These are phyloP conservation scores for Oncorhynchus nerka DNA, from an alignment of 2,113 vertebrate genomes.

Conservation along the genomic window DNA sequence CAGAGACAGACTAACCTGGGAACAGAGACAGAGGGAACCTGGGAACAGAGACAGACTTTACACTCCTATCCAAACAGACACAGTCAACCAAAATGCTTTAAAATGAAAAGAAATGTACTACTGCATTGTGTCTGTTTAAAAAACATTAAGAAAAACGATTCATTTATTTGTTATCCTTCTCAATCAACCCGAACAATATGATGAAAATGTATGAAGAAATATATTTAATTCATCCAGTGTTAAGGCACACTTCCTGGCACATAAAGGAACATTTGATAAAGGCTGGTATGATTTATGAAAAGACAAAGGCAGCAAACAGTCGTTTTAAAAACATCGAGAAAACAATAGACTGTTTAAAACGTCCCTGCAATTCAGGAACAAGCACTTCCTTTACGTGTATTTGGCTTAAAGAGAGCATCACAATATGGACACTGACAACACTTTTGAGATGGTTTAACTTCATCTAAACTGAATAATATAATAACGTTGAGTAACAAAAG, in stretches of 20 bases:
- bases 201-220: not conserved
- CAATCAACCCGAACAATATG: not conserved
- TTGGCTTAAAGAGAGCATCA: not conserved
- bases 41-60: too few relatives aligned
- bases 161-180: not conserved
- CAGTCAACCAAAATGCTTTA: too few relatives aligned
- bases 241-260: not conserved
- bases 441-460: not conserved
- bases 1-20: too few relatives aligned
- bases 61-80: too few relatives aligned
- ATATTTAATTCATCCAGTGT: not conserved
- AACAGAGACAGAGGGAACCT: too few relatives aligned
- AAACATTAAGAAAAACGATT: not conserved
- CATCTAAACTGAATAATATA: not conserved
- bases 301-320: not conserved
- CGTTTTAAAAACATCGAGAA: not conserved
- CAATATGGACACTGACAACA: not conserved
- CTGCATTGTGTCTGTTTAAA: not conserved
- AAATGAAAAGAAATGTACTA: not conserved
- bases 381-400: not conserved
- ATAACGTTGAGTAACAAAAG: not conserved
- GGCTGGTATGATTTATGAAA: not conserved
- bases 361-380: not conserved
- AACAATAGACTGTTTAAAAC: not conserved
- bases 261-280: not conserved